Conservation (phyloP, 2,113 vertebrate species). For the Marmota monax region DNA sequence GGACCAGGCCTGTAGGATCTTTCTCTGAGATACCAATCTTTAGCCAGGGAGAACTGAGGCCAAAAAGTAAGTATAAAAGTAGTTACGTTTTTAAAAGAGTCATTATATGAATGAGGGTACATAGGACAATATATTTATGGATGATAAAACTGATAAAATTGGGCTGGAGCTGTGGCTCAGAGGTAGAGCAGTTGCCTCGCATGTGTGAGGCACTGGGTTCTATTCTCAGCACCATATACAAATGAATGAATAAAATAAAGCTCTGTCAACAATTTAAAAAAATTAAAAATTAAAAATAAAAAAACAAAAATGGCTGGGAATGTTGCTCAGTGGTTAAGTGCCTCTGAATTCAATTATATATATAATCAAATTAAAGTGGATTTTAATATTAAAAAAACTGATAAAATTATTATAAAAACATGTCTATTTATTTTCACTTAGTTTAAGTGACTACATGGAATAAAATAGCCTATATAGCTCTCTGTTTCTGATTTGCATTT, state of each 20-base stretch:
- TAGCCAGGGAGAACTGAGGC: background rate
- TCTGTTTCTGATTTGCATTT: background rate
- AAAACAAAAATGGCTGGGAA: no score
- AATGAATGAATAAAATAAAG: no score
- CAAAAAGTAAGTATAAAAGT: background rate
- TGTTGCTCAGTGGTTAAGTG: no score
- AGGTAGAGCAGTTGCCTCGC: no score
- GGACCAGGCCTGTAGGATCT: no score
- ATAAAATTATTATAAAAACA: background rate
- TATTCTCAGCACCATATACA: no score
- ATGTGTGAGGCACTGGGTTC: no score
- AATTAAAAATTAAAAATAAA: no score
- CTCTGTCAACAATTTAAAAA: no score
- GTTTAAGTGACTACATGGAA: conserved; percentile 3
- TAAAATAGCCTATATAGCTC: background rate
- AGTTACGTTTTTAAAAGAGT: no score
- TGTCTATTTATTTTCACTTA: background rate
- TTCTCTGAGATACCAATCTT: background rate
- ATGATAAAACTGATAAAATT: background rate
- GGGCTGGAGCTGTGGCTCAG: no score
- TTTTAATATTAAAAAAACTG: background rate
- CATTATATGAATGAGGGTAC: background rate
- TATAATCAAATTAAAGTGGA: conserved; percentile 16
- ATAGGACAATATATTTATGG: background rate
- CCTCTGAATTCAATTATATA: no score